Conservation (phyloP, 2,888 invertebrate species). For the Sarcophaga variegata region DNA sequence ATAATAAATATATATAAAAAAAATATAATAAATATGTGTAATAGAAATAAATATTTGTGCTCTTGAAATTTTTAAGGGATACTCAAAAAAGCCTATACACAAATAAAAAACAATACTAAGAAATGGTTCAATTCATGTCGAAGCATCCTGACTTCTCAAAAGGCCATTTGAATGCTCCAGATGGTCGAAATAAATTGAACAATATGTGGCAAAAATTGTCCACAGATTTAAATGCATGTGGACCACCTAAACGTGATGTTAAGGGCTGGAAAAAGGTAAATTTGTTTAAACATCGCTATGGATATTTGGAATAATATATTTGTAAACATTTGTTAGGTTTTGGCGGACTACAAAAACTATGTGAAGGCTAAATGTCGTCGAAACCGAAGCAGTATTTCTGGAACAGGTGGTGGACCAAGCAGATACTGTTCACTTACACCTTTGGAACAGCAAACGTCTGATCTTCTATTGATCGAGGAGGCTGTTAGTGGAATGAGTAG, state of each 20-base stretch:
- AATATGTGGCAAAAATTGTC: too few species aligned
- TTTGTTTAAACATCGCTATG: background rate
- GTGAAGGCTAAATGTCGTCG: too few species aligned
- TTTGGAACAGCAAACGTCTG: background rate
- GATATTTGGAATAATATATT: background rate
- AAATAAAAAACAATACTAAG: too few species aligned
- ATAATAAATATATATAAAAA: too few species aligned
- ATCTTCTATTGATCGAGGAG: background rate
- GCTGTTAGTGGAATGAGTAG: background rate
- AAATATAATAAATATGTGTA: too few species aligned
- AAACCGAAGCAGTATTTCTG: conserved; percentile 4
- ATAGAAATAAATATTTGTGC: too few species aligned
- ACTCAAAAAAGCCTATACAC: too few species aligned
- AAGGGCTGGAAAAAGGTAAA: background rate
- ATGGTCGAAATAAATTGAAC: too few species aligned
- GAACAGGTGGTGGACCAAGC: background rate
- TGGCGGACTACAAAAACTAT: background rate
- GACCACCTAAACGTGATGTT: background rate
- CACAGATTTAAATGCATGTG: background rate
- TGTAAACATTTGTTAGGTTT: background rate
- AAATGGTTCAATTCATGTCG: too few species aligned
- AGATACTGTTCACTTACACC: background rate
- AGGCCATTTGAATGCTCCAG: too few species aligned
- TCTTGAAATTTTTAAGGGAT: too few species aligned
- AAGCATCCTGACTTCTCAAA: too few species aligned